phyloP scores from a whole-genome alignment of 2,888 invertebrate genomes.

The Nycteola revayana region DNA sequence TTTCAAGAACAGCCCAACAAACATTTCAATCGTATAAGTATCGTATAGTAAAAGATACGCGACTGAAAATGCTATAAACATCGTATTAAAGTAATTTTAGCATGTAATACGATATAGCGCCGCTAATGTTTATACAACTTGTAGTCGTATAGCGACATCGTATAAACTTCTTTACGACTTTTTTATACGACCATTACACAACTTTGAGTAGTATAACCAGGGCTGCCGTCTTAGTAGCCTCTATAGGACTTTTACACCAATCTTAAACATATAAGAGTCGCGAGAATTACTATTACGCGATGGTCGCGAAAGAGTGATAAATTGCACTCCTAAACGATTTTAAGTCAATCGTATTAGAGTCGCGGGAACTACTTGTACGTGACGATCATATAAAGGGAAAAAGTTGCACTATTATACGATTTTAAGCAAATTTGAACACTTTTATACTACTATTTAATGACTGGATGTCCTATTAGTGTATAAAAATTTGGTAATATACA shows the following conservation, averaged over 20 bases:
- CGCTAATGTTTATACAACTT: not conserved
- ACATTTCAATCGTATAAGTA: not conserved
- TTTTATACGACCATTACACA: not conserved
- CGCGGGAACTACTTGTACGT: too few relatives aligned
- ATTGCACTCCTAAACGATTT: too few relatives aligned
- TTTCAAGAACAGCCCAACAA: too few relatives aligned
- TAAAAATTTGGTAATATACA: not conserved
- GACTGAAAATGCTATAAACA: constrained; percentile 1
- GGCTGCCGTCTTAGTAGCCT: constrained; percentile 1
- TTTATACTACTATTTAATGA: constrained; percentile 1
- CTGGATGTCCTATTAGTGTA: constrained; percentile 1
- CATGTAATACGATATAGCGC: not conserved
- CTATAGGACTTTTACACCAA: too few relatives aligned
- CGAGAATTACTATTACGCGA: constrained; percentile 1
- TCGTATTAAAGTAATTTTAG: constrained; percentile 1
- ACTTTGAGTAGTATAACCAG: not conserved
- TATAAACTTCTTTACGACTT: constrained; percentile 1
- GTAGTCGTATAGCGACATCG: not conserved
- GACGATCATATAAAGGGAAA: too few relatives aligned
- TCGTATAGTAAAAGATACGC: not conserved
- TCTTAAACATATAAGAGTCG: constrained; percentile 1
- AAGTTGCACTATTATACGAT: too few relatives aligned
- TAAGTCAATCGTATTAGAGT: too few relatives aligned
- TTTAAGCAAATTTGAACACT: too few relatives aligned
- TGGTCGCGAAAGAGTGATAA: constrained; percentile 1